phyloP scores from a whole-genome alignment of 1,140 invertebrate genomes.

The Euura lappo region DNA sequence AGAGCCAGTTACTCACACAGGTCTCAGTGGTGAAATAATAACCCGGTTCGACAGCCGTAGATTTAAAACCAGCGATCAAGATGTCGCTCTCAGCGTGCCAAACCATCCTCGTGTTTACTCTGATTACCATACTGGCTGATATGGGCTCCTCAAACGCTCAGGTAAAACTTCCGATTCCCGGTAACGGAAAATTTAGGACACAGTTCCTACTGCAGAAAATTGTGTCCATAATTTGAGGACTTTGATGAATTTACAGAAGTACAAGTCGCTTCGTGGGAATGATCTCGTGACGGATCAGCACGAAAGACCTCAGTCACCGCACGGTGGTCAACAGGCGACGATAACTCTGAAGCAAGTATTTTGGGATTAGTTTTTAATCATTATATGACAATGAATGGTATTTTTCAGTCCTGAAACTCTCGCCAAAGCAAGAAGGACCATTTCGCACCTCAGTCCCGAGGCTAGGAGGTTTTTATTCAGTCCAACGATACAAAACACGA shows the following conservation, averaged over 20 bases:
- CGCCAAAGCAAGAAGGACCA: neutral
- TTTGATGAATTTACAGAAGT: too few species aligned
- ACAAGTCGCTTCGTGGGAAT: too few species aligned
- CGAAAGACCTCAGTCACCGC: too few species aligned
- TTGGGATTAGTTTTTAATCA: too few species aligned
- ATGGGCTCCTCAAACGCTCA: neutral
- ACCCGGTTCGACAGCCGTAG: neutral
- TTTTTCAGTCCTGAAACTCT: neutral
- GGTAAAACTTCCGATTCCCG: neutral
- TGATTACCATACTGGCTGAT: neutral
- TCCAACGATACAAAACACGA: slow-evolving; percentile 3
- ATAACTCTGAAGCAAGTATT: too few species aligned
- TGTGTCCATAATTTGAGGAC: neutral
- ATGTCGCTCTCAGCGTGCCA: neutral
- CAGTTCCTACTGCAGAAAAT: neutral
- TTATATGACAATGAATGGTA: too few species aligned
- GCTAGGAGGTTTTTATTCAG: neutral
- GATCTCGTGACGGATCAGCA: too few species aligned
- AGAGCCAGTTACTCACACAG: neutral
- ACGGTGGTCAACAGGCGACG: too few species aligned
- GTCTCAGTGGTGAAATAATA: neutral
- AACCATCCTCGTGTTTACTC: neutral
- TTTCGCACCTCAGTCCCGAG: neutral
- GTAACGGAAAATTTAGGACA: too few species aligned
- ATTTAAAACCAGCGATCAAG: neutral